Percentiles rank a stretch among this genome's conserved stretches.
Conservation (phyloP, 1,140 invertebrate species). For the Chrysoperla carnea region DNA sequence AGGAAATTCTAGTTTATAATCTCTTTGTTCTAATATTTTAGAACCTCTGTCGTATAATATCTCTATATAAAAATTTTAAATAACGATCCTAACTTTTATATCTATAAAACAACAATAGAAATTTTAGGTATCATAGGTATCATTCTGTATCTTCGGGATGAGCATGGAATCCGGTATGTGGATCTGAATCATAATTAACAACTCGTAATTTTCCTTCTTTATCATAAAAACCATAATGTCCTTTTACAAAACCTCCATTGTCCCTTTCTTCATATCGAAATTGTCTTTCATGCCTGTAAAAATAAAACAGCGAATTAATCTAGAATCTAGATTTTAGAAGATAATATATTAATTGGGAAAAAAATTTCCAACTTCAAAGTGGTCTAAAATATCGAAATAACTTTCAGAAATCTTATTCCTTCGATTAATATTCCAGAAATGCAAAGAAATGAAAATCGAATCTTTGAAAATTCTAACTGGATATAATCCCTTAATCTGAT, state of each 20-base stretch:
- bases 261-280: constrained; percentile 67
- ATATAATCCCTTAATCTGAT: too few species aligned
- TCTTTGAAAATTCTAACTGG: background rate
- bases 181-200: constrained; percentile 59
- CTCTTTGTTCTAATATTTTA: too few species aligned
- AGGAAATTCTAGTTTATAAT: too few species aligned
- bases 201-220: constrained; percentile 58
- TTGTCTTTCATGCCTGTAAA: constrained; percentile 55
- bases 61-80: too few species aligned
- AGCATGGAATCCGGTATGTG: constrained; percentile 47
- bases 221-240: constrained; percentile 70
- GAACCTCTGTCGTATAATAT: too few species aligned
- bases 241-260: constrained; percentile 55
- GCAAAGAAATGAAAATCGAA: constrained; percentile 2
- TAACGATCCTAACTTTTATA: too few species aligned
- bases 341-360: constrained; percentile 5
- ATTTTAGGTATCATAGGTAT: too few species aligned
- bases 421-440: too few species aligned
- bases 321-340: constrained; percentile 7
- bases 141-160: constrained; percentile 9
- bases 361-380: constrained; percentile 2
- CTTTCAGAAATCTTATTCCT: too few species aligned
- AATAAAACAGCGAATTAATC: too few species aligned
- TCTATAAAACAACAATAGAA: too few species aligned
- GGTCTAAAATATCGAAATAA: too few species aligned